Evolutionary conservation across 2,888 invertebrate genomes (phyloP).

Genomic region (Sesamia inferens): DNA sequence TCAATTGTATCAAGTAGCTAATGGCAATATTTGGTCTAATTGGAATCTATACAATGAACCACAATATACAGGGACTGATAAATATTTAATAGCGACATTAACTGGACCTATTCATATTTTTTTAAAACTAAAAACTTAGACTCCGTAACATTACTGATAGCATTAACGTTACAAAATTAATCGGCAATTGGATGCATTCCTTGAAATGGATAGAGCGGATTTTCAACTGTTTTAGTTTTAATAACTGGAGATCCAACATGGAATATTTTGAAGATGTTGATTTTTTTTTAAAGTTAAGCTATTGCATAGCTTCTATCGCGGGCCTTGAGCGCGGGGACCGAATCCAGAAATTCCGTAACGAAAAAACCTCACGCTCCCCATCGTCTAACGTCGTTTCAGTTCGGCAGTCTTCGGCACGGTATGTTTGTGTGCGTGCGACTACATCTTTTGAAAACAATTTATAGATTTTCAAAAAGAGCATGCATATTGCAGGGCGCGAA

Average conservation of each 20-base stretch:
- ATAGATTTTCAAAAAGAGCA: too few relatives aligned
- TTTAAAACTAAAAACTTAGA: conserved; percentile 18
- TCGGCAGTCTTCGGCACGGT: too few relatives aligned
- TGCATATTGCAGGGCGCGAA: too few relatives aligned
- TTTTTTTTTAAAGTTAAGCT: background rate
- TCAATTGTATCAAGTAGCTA: background rate
- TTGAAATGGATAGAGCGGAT: background rate
- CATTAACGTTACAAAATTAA: background rate
- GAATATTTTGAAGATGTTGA: background rate
- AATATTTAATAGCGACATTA: conserved; percentile 36
- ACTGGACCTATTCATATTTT: conserved; percentile 28
- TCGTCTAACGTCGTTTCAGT: too few relatives aligned
- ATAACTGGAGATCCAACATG: background rate
- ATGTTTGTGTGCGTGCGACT: too few relatives aligned
- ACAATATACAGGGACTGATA: conserved; percentile 20
- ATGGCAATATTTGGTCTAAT: conserved; percentile 60
- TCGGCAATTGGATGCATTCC: background rate
- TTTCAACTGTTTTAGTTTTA: background rate
- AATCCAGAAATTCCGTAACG: too few relatives aligned
- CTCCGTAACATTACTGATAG: background rate
- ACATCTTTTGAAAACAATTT: too few relatives aligned
- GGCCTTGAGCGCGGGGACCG: too few relatives aligned
- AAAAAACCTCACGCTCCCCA: too few relatives aligned
- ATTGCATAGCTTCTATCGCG: too few relatives aligned
- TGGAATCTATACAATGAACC: conserved; percentile 47